A percentile compares a stretch with the other conserved stretches of the same genome.
These are phyloP conservation scores for Zosterops japonicus DNA, from an alignment of 2,113 vertebrate species.

Conservation along the genomic window DNA sequence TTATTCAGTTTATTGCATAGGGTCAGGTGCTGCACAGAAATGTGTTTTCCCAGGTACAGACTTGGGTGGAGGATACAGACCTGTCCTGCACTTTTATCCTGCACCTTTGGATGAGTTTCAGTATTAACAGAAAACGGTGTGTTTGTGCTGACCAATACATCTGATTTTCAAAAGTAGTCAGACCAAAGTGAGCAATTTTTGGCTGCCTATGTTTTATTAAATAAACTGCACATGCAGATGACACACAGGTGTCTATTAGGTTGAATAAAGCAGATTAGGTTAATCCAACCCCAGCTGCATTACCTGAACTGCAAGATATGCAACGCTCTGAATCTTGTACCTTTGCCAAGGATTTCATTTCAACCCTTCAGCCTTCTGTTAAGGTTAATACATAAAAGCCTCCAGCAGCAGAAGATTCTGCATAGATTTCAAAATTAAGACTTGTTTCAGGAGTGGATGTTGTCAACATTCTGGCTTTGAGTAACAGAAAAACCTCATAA, in stretches of 20 bases:
- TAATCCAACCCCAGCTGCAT: neutral
- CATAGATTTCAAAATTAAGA: conserved; percentile 2
- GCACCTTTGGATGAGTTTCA: neutral
- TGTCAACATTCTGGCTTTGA: neutral
- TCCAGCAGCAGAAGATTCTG: neutral
- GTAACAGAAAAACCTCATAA: neutral
- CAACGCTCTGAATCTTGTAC: neutral
- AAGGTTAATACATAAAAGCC: neutral
- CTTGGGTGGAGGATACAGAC: rapidly evolving
- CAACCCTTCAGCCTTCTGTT: neutral
- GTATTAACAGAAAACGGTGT: neutral
- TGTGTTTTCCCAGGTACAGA: neutral
- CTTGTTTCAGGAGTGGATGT: neutral
- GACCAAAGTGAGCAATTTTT: neutral
- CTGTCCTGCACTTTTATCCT: neutral
- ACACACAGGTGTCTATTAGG: neutral
- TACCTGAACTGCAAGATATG: neutral
- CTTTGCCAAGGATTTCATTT: neutral
- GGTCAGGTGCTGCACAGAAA: neutral
- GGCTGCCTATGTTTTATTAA: neutral
- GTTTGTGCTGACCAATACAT: neutral
- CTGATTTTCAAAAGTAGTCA: neutral
- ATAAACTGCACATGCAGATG: neutral
- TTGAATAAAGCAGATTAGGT: neutral
- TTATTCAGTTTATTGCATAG: too few species aligned